These are phyloP conservation scores for Rhopalosiphum nymphaeae DNA, from an alignment of 2,888 invertebrate species.

Conservation along the genomic window DNA sequence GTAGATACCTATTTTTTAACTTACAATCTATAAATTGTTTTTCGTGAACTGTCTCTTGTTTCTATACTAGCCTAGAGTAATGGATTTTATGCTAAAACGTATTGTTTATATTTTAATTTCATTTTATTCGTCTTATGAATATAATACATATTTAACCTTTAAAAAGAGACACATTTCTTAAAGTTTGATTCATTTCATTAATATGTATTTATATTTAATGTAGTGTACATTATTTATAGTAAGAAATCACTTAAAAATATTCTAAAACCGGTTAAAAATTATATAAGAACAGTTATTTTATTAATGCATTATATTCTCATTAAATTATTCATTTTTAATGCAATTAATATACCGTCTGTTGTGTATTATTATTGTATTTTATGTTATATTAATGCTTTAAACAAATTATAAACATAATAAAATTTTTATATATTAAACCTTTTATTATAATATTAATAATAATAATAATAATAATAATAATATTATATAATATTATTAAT, in stretches of 20 bases:
- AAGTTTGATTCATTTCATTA: not conserved
- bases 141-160: not conserved
- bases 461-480: too few species aligned
- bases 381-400: not conserved
- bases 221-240: not conserved
- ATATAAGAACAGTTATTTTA: not conserved
- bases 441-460: not conserved
- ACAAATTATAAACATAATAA: not conserved
- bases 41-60: not conserved
- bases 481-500: too few species aligned
- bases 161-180: not conserved
- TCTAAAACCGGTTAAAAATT: not conserved
- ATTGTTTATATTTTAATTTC: not conserved
- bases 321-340: not conserved
- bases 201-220: not conserved
- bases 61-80: not conserved
- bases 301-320: not conserved
- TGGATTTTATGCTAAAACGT: not conserved
- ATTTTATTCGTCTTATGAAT: not conserved
- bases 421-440: not conserved
- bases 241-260: not conserved
- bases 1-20: not conserved
- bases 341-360: not conserved
- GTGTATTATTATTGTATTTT: not conserved
- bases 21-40: not conserved